A percentile compares a stretch with the other conserved stretches of the same genome.
phyloP scores from a whole-genome alignment of 2,113 vertebrate genomes.

The Mohoua ochrocephala region DNA sequence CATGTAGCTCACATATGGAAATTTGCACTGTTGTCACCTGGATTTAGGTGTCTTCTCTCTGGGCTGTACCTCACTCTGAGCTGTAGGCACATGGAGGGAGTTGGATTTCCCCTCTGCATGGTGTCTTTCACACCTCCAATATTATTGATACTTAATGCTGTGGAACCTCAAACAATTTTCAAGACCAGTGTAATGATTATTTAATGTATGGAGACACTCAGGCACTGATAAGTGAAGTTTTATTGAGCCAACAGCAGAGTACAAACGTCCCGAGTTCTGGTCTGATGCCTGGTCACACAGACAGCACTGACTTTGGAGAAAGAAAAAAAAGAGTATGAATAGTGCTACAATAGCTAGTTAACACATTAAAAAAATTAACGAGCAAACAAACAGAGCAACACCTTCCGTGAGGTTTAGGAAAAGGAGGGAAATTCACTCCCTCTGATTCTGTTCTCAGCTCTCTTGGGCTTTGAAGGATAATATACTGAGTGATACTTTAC shows the following conservation, averaged over 20 bases:
- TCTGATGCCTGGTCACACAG: too few relatives aligned
- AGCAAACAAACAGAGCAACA: not conserved
- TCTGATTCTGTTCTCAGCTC: not conserved
- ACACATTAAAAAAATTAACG: not conserved
- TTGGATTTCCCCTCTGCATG: not conserved
- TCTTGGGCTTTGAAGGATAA: not conserved
- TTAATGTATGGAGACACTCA: not conserved
- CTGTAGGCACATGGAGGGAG: not conserved
- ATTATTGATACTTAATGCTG: not conserved
- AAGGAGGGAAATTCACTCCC: not conserved
- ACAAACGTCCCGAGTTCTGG: not conserved
- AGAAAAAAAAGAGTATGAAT: accelerated
- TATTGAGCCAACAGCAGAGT: not conserved
- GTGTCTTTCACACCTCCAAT: not conserved
- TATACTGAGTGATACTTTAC: not conserved
- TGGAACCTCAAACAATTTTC: not conserved
- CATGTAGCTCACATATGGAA: not conserved
- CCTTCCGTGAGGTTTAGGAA: accelerated
- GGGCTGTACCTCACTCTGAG: not conserved
- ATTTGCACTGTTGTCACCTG: too few relatives aligned
- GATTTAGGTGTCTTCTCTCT: too few relatives aligned
- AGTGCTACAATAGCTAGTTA: not conserved
- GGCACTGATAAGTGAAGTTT: not conserved
- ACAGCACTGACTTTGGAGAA: not conserved
- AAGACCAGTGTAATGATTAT: not conserved